phyloP scores from a whole-genome alignment of 1,140 invertebrate genomes.

The Drosophila persimilis region DNA sequence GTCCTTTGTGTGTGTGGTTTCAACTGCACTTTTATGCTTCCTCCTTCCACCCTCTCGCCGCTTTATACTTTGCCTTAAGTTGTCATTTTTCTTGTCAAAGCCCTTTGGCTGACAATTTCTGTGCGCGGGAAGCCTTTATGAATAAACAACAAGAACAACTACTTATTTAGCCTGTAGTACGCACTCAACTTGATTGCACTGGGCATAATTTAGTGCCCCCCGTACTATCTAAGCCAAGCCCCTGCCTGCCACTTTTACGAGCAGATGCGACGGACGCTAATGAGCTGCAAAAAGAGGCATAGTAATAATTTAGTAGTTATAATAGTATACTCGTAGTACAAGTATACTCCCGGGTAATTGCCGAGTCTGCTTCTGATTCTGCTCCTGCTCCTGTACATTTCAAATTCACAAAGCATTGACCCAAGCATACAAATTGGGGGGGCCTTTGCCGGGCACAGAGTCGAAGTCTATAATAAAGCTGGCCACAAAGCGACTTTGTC shows the following conservation, averaged over 20 bases:
- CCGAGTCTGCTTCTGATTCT: too few relatives aligned
- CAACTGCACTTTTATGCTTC: constrained; percentile 55
- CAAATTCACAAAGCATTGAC: constrained; percentile 62
- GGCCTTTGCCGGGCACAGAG: too few relatives aligned
- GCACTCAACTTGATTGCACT: constrained; percentile 72
- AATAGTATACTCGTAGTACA: constrained; percentile 35
- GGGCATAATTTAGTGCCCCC: constrained; percentile 58
- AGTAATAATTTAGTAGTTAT: constrained; percentile 59
- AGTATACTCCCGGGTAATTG: constrained; percentile 36
- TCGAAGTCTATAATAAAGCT: constrained; percentile 17
- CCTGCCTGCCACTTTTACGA: constrained; percentile 12
- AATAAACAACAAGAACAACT: constrained; percentile 49
- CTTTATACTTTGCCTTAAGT: constrained; percentile 36
- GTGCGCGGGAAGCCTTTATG: constrained; percentile 50
- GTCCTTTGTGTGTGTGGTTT: constrained; percentile 48
- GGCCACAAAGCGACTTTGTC: constrained; percentile 17
- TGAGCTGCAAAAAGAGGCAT: constrained; percentile 49
- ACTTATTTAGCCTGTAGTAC: constrained; percentile 68
- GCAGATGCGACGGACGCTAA: constrained; percentile 53
- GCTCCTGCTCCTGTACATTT: constrained; percentile 25
- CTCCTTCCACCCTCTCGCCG: constrained; percentile 5
- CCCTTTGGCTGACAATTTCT: constrained; percentile 56
- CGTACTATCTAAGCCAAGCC: not conserved
- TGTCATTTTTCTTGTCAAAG: constrained; percentile 44
- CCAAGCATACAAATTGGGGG: constrained; percentile 8